These are phyloP conservation scores for Sepioteuthis lessoniana DNA, from an alignment of 2,888 invertebrate species.

Conservation along the genomic window DNA sequence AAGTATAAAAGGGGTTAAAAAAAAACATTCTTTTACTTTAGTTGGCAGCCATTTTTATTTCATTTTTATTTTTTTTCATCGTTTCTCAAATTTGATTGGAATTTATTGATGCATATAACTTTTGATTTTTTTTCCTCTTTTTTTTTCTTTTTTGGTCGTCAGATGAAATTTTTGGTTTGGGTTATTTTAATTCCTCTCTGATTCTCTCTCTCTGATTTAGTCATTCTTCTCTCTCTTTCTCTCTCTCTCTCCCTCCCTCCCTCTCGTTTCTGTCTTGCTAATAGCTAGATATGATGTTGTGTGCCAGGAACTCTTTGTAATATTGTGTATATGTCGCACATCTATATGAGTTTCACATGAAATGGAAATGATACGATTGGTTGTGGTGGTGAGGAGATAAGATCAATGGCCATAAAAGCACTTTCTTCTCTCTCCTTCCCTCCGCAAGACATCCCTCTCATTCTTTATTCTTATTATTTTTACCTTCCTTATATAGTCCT, in stretches of 20 bases:
- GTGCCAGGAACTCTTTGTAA: no score
- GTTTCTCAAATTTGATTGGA: conserved; percentile 33
- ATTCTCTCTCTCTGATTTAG: not conserved
- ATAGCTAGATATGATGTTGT: no score
- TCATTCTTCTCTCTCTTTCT: not conserved
- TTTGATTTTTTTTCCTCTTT: not conserved
- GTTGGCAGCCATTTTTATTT: not conserved
- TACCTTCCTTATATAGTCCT: not conserved
- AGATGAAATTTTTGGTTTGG: not conserved
- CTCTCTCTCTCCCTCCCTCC: not conserved
- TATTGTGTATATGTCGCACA: no score
- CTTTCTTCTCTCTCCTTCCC: not conserved
- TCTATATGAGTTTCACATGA: no score
- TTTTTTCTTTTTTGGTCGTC: not conserved
- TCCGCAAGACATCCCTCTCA: not conserved
- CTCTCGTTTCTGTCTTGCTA: no score
- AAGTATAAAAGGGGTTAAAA: not conserved
- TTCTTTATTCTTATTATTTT: not conserved
- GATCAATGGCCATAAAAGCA: not conserved
- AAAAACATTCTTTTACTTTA: not conserved
- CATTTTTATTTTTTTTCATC: not conserved
- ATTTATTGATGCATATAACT: not conserved
- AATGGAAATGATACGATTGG: no score
- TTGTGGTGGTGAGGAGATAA: no score
- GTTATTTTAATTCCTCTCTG: not conserved